phyloP scores from a whole-genome alignment of 1,140 invertebrate genomes.

The Procambarus clarkii region DNA sequence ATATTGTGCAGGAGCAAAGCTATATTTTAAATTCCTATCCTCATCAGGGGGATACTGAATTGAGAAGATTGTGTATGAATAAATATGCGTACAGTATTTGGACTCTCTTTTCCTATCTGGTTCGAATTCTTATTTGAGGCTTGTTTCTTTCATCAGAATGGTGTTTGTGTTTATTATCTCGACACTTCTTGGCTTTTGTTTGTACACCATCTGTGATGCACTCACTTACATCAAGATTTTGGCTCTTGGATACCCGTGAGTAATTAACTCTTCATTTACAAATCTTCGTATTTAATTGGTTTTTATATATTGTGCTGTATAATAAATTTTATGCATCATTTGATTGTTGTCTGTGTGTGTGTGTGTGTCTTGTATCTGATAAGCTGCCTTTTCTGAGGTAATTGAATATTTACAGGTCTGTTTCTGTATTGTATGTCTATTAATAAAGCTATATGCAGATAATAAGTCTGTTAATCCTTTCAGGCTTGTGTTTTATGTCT shows the following conservation, averaged over 20 bases:
- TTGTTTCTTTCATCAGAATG: slow-evolving; percentile 35
- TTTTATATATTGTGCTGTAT: no score
- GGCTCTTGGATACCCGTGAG: slow-evolving; percentile 69
- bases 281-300: no score
- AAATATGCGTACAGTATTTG: no score
- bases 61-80: no score
- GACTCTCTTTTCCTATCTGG: not conserved
- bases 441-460: not conserved
- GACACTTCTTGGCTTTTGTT: slow-evolving; percentile 57
- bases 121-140: not conserved
- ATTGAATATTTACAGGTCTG: no score
- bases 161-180: slow-evolving; percentile 61
- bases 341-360: no score
- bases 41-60: no score
- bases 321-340: no score
- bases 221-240: slow-evolving; percentile 70
- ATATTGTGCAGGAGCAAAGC: no score
- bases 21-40: no score
- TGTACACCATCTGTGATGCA: slow-evolving; percentile 66
- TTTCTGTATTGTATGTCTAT: not conserved
- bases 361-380: no score
- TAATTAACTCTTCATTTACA: not conserved
- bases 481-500: slow-evolving; percentile 65
- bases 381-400: no score
- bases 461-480: not conserved